Base-by-base conservation (phyloP, 2,888 invertebrate genomes). In the Oscheius onirici region DNA sequence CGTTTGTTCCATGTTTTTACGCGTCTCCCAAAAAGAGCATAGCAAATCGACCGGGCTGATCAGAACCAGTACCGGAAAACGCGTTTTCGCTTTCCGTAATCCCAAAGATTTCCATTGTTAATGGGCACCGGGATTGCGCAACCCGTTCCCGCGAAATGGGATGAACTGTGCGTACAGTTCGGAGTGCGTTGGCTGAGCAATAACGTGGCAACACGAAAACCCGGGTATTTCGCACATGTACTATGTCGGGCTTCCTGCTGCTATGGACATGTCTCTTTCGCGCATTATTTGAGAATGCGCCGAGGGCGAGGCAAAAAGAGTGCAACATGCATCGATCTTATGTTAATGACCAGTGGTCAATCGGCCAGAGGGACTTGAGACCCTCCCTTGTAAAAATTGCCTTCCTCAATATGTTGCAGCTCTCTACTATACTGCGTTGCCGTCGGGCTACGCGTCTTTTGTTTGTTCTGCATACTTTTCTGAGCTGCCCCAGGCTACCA, bases 291-390 rank as follows among this genome's bases (percentile, higher is more conserved):
- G 63, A 58, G 63, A 46, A 63, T 63, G 63, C 34, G 63, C 63
- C 17, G 58, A 58, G 46, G 63, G 49, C 63, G 49, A 28, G 49
- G 63, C 63, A 63, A 63, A 63, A 63, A 63, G 63, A 63, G 63
- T 63, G 63, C 63, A 63, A 63, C 63, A 63, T 63, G 63, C 63
- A 63, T 63, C 63, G 63, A 63, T 63, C 63, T 63, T 49, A 63
- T 63, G 63, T 49, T 63, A 63, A 63, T 63, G 63, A 63, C 63
- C 63, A 63, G 63, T 63, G 63, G 63, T 63, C 63, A 63, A 49
- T 63, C 63, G 49, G 63, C 63, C 63, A 28, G 63, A 46, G 63
- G 58, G 58, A 58, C 58, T 58, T 34, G 34, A 34, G 34, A 34
- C 34, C 40, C 1, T 46, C 24, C 46, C 26, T 22, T 43, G 28